Evolutionary conservation across 2,113 vertebrate species (phyloP).

Genomic region (Aspiorhynchus laticeps): DNA sequence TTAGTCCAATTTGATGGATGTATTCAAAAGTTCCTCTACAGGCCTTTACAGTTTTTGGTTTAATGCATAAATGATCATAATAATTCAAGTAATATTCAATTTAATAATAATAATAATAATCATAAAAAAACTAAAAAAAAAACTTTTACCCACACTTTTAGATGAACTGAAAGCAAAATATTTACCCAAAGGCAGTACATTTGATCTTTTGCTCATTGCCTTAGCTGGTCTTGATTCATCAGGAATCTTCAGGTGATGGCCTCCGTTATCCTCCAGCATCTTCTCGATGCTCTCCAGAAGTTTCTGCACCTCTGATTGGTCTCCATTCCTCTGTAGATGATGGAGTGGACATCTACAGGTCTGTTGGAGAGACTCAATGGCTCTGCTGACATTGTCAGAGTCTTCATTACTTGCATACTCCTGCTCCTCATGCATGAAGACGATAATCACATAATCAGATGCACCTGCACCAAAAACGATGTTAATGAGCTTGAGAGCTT

Average conservation of each 20-base stretch:
- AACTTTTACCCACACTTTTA: too few species aligned
- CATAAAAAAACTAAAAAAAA: too few species aligned
- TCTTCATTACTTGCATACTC: not conserved
- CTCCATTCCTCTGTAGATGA: not conserved
- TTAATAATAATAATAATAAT: too few species aligned
- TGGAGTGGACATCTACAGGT: not conserved
- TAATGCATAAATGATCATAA: too few species aligned
- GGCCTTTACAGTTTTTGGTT: too few species aligned
- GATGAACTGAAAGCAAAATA: too few species aligned
- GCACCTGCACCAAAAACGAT: conserved; percentile 10
- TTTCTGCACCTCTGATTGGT: conserved; percentile 4
- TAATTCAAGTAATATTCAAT: too few species aligned
- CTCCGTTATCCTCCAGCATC: conserved; percentile 4
- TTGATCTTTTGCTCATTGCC: not conserved
- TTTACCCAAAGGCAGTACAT: not conserved
- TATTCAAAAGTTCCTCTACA: too few species aligned
- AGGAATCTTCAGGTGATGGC: not conserved
- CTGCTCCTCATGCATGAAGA: conserved; percentile 18
- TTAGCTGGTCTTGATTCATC: not conserved
- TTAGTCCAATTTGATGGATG: too few species aligned
- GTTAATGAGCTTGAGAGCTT: not conserved
- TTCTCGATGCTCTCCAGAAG: conserved; percentile 2
- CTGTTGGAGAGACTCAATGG: not conserved
- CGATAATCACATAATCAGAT: conserved; percentile 1
- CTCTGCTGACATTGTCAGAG: not conserved